Base-by-base conservation (phyloP, 1,140 invertebrate species). In the Neodiprion pinetum region DNA sequence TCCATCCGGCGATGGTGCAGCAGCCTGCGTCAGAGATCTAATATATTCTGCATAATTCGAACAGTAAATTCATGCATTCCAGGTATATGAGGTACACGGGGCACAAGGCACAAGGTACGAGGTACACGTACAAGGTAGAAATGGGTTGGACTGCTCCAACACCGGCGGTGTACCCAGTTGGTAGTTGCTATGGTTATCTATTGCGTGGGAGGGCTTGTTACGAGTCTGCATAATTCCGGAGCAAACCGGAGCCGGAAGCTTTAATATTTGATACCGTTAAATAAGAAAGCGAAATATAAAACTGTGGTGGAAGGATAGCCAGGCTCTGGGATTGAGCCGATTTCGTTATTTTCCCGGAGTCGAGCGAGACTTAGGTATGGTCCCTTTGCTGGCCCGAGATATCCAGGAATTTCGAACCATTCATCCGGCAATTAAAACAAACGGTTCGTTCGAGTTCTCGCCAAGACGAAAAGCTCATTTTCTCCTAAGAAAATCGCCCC, bases 391-490 rank as follows among this genome's bases (percentile, higher is more conserved):
- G 53, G 53, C 28, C 28, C n/a, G n/a, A 61, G 53, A 61, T 61
- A 14, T 61, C n/a, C 53, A 12, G 7, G 11, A 61, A 61, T 61
- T 61, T 61, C n/a, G 9, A 61, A 17, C 11, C n/a, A 61, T 61
- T 61, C 53, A 61, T 14, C 53, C 53, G 53, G 53, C 53, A 61
- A 61, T 61, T 61, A 61, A 61, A 61, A 61, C 53, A 61, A 61
- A 61, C 53, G 53, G 53, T 61, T 61, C 53, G n/a, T 17, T 61
- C 11, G n/a, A 61, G n/a, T 61, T 61, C 1, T 40, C 53, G 53
- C 53, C 53, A 61, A 61, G 53, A 61, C 53, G 53, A 61, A 61
- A 61, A 61, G 53, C 53, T 61, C 53, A 61, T 61, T 61, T 61
- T 61, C 53, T 17, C 11, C 5, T 17, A 17, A 61, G 53, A 61